Evolutionary conservation across 2,888 invertebrate species (phyloP).

Genomic region (Melolontha melolontha): DNA sequence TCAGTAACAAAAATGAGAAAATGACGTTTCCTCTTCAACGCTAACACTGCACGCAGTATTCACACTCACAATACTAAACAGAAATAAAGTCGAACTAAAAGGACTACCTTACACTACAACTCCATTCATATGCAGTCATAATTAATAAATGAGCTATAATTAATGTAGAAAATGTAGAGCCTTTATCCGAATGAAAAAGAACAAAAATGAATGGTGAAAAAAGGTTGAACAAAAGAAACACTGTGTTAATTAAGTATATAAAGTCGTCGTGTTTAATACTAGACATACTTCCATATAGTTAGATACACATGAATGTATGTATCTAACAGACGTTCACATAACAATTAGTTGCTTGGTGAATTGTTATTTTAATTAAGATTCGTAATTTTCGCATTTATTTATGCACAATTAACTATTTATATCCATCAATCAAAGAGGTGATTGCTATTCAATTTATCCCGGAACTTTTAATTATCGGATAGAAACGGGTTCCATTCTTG

Average conservation of each 20-base stretch:
- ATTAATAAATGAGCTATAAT: constrained; percentile 42
- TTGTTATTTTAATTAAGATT: constrained; percentile 41
- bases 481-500: constrained; percentile 33
- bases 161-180: constrained; percentile 25
- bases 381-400: constrained; percentile 37
- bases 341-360: constrained; percentile 4
- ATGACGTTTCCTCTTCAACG: constrained; percentile 38
- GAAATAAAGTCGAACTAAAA: constrained; percentile 16
- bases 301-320: background rate
- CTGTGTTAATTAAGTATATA: constrained; percentile 37
- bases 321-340: background rate
- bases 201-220: constrained; percentile 19
- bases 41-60: constrained; percentile 20
- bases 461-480: constrained; percentile 40
- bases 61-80: constrained; percentile 12
- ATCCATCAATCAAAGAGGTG: constrained; percentile 39
- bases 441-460: constrained; percentile 39
- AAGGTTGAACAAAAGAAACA: constrained; percentile 21
- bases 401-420: constrained; percentile 40
- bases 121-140: constrained; percentile 17
- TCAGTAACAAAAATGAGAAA: constrained; percentile 26
- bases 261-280: constrained; percentile 3
- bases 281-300: background rate
- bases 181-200: constrained; percentile 17
- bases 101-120: constrained; percentile 19